Base-by-base conservation (phyloP, 2,888 invertebrate genomes). In the Troides helena region DNA sequence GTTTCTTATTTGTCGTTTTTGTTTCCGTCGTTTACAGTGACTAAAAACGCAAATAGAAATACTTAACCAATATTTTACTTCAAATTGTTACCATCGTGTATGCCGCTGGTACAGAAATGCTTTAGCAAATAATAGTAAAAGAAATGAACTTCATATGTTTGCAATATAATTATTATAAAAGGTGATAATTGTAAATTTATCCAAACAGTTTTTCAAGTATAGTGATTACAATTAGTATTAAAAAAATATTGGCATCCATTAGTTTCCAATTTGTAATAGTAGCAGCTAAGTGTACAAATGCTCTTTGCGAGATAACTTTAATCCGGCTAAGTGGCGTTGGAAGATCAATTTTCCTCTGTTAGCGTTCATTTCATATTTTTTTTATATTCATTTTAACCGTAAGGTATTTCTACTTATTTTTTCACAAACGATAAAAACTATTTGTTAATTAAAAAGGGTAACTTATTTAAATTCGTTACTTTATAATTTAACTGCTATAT, bases 241-340 rank as follows among this genome's bases (percentile, higher is more conserved):
- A 60, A 30, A 23, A 30, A 30, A 17, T 36, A 60, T 60, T 60
- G 21, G 0, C 57, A 57, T 57, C 8, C n/a, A n/a, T 18, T 56
- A 57, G 6, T 57, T 57, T 57, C 10, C 57, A 57, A 57, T 57
- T 57, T 30, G 53, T 18, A 69, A 56, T 65, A 60, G 43, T 65
- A 69, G 43, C 56, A 65, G 18, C 61, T 57, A 62, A 69, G 57
- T 61, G 56, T 14, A 56, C 56, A 62, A 66, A 57, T 25, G 18
- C 59, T 46, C 36, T 63, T 53, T 61, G 46, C 43, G 62, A 46
- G 61, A 62, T 59, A 65, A 46, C 53, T 68, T 65, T 65, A 69
- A 69, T 69, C 53, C 65, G 21, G 43, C 43, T 56, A 61, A 69
- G 65, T 61, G 56, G 56, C 57, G 46, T 56, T 59, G 23, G 23